phyloP scores from a whole-genome alignment of 2,113 vertebrate genomes.

The Cercopithecus mona region DNA sequence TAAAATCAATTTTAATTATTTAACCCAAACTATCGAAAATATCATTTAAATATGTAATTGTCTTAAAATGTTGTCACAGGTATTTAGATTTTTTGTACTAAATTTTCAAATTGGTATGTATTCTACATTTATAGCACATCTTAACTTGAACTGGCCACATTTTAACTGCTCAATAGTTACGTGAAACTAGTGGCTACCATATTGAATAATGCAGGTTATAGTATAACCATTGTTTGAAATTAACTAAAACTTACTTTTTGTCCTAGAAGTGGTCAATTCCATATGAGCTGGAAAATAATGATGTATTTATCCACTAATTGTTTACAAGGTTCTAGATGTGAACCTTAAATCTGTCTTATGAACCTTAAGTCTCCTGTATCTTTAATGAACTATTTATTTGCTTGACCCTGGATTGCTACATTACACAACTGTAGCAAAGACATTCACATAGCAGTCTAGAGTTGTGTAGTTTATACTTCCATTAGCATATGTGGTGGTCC shows the following conservation, averaged over 20 bases:
- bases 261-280: not conserved
- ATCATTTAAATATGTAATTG: not conserved
- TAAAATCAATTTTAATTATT: not conserved
- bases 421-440: not conserved
- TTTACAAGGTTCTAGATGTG: not conserved
- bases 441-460: not conserved
- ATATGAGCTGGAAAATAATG: conserved; percentile 33
- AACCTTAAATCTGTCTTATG: not conserved
- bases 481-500: not conserved
- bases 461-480: not conserved
- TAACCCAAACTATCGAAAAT: not conserved
- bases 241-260: not conserved
- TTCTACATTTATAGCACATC: not conserved
- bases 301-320: not conserved
- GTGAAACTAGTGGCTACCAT: not conserved
- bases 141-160: not conserved
- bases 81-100: not conserved
- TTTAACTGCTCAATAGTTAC: not conserved
- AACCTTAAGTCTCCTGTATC: not conserved
- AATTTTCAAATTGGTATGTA: not conserved
- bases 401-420: not conserved
- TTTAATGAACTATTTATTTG: not conserved
- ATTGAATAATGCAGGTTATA: not conserved
- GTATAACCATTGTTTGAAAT: not conserved
- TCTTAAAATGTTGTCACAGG: not conserved